Conservation (phyloP, 2,797 vertebrate species). For the Sebastes steindachneri region DNA sequence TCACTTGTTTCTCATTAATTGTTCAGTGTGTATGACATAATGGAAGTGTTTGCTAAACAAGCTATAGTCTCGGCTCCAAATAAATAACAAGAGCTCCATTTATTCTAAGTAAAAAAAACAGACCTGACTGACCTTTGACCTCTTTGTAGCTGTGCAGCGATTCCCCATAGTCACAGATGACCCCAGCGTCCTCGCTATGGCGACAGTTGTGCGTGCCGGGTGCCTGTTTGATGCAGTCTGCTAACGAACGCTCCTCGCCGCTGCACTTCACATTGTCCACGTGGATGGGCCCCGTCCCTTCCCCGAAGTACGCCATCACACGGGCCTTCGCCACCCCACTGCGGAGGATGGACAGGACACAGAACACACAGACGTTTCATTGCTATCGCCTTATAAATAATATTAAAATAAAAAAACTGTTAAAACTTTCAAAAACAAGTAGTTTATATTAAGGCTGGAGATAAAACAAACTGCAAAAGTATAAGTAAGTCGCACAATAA, state of each 20-base stretch:
- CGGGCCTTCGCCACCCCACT: slow-evolving; percentile 92
- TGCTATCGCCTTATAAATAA: background rate
- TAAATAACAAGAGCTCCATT: slow-evolving; percentile 1
- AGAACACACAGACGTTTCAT: background rate
- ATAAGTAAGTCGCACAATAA: background rate
- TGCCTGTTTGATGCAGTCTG: slow-evolving; percentile 93
- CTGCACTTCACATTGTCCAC: slow-evolving; percentile 93
- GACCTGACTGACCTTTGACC: slow-evolving; percentile 74
- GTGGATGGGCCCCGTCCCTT: slow-evolving; percentile 94
- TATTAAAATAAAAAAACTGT: background rate
- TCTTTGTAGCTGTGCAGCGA: slow-evolving; percentile 66
- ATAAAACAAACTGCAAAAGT: background rate
- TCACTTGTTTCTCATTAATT: slow-evolving; percentile 46
- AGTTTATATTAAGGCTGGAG: background rate
- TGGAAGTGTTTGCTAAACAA: slow-evolving; percentile 56
- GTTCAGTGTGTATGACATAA: slow-evolving; percentile 12
- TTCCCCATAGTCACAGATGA: slow-evolving; percentile 91
- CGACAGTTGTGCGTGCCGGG: slow-evolving; percentile 95
- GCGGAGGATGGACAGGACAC: slow-evolving; percentile 14
- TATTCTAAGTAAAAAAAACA: background rate
- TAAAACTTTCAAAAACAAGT: background rate
- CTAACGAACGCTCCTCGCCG: slow-evolving; percentile 88
- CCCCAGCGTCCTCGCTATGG: slow-evolving; percentile 95
- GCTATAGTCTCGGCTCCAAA: background rate
- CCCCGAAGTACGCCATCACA: slow-evolving; percentile 97